A percentile compares a stretch with the other conserved stretches of the same genome.
Conservation (phyloP, 2,797 vertebrate species). For the Anisognathus igniventris region DNA sequence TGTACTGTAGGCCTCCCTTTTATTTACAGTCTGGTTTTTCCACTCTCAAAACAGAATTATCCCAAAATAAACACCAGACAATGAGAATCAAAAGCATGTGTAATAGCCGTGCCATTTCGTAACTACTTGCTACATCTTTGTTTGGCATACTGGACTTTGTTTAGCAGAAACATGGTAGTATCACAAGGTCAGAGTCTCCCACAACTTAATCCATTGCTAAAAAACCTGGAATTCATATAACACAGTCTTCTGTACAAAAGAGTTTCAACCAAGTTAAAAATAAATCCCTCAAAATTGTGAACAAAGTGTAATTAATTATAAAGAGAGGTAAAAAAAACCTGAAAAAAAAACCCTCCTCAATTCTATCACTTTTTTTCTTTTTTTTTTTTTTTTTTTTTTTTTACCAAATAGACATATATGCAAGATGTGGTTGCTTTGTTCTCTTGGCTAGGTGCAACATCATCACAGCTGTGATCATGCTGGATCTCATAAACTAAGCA, state of each 20-base stretch:
- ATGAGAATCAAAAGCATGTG: conserved; percentile 28
- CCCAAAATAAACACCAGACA: conserved; percentile 40
- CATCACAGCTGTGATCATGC: not conserved
- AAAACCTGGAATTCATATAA: not conserved
- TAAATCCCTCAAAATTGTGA: not conserved
- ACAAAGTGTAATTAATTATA: not conserved
- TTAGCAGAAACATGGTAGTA: conserved; percentile 41
- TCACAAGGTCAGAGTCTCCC: conserved; percentile 17
- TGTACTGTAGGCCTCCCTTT: not conserved
- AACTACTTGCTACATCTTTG: conserved; percentile 43
- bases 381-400: not conserved
- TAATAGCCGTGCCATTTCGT: conserved; percentile 8
- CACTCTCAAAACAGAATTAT: conserved; percentile 15
- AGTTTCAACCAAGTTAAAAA: not conserved
- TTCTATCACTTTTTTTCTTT: not conserved
- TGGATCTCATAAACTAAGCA: not conserved
- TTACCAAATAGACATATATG: not conserved
- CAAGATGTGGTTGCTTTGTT: not conserved
- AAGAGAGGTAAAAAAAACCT: fast-evolving
- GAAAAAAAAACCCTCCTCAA: not conserved
- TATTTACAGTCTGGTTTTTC: conserved; percentile 19
- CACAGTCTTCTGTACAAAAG: not conserved
- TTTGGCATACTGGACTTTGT: conserved; percentile 34
- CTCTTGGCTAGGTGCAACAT: not conserved
- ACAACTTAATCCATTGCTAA: not conserved